Conservation (phyloP, 1,140 invertebrate species). For the Drosophila parvula region DNA sequence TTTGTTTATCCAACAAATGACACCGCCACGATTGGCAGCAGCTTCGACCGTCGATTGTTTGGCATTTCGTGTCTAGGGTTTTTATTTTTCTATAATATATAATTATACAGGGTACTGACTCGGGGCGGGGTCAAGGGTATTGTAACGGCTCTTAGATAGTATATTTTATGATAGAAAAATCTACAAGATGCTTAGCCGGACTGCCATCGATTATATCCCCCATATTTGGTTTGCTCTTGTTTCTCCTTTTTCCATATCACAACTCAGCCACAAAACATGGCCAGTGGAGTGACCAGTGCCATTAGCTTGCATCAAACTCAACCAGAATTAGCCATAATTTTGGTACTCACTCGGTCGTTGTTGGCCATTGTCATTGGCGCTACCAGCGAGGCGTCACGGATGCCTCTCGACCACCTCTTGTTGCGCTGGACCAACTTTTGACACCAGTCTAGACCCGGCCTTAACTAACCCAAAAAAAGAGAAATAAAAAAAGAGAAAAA, state of each 20-base stretch:
- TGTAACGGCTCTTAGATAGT: not conserved
- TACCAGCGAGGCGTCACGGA: constrained; percentile 6
- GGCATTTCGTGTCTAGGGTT: constrained; percentile 11
- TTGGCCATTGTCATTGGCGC: constrained; percentile 18
- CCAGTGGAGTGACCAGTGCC: not conserved
- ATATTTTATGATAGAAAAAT: not conserved
- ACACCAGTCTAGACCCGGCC: constrained; percentile 35
- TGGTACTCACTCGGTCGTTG: constrained; percentile 8
- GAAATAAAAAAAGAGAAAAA: not conserved
- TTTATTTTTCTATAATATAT: not conserved
- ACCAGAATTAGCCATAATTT: constrained; percentile 39
- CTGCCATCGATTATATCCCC: no score
- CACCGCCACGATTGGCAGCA: constrained; percentile 14
- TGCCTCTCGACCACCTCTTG: constrained; percentile 12
- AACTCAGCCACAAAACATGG: constrained; percentile 12
- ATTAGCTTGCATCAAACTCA: constrained; percentile 4
- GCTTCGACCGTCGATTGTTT: constrained; percentile 17
- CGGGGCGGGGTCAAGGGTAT: not conserved
- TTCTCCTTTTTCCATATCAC: not conserved
- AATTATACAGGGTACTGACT: not conserved
- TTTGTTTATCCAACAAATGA: constrained; percentile 44
- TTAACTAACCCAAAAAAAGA: not conserved
- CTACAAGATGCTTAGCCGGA: not conserved
- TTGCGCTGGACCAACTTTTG: constrained; percentile 42
- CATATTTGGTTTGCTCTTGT: no score